A percentile compares a stretch with the other conserved stretches of the same genome.
Evolutionary conservation across 2,888 invertebrate species (phyloP).

Genomic region (Prosapia bicincta): DNA sequence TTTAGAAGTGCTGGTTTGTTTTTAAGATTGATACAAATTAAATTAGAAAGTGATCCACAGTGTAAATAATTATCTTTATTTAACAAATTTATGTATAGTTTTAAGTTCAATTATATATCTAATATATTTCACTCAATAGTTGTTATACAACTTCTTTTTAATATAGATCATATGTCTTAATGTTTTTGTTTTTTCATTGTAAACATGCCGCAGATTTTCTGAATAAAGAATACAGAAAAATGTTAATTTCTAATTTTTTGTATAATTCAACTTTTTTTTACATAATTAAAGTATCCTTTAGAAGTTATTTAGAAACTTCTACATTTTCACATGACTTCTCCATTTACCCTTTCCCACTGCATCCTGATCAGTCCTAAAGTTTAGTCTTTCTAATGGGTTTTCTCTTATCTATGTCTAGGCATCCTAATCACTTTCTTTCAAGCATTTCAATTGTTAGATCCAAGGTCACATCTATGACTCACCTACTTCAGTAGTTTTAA

Average conservation of each 20-base stretch:
- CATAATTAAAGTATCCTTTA: too few species aligned
- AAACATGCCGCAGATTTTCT: neutral
- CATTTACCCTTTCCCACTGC: too few species aligned
- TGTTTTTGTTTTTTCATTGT: slow-evolving; percentile 2
- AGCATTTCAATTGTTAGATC: too few species aligned
- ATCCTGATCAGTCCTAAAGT: too few species aligned
- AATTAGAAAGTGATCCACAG: neutral
- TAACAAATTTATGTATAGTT: neutral
- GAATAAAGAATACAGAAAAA: neutral
- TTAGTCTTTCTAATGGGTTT: too few species aligned
- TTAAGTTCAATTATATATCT: neutral
- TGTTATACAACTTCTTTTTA: neutral
- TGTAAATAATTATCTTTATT: neutral
- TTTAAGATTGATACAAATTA: neutral
- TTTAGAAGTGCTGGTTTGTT: neutral
- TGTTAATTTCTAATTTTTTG: neutral
- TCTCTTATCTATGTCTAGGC: too few species aligned
- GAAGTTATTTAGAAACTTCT: too few species aligned
- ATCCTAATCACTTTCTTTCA: too few species aligned
- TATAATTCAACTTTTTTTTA: neutral
- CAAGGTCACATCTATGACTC: too few species aligned
- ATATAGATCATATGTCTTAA: neutral
- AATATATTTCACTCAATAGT: neutral
- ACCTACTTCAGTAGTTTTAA: too few species aligned
- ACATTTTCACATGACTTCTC: too few species aligned